These are phyloP conservation scores for Zosterops lateralis DNA, from an alignment of 2,113 vertebrate species.

Conservation along the genomic window DNA sequence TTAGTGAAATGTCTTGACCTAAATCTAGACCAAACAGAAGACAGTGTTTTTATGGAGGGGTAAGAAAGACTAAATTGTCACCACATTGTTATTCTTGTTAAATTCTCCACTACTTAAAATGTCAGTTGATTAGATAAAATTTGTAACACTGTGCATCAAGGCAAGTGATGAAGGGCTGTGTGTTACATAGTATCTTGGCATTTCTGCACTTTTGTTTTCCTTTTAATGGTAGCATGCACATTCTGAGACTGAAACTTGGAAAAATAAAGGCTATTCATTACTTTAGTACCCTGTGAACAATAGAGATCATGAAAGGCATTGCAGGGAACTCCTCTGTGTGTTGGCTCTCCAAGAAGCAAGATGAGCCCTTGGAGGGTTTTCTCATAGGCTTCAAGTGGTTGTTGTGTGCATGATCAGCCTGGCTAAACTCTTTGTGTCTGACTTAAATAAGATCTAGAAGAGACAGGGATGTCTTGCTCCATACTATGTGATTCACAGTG, in stretches of 20 bases:
- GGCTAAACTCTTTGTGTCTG: conserved; percentile 43
- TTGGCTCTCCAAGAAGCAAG: conserved; percentile 40
- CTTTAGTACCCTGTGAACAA: conserved; percentile 32
- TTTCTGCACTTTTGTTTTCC: conserved; percentile 60
- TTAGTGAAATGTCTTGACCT: conserved; percentile 85
- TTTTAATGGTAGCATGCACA: conserved; percentile 44
- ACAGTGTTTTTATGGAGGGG: conserved; percentile 75
- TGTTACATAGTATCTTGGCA: conserved; percentile 44
- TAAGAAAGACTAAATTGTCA: conserved; percentile 72
- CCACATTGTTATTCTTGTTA: conserved; percentile 76
- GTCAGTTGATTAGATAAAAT: conserved; percentile 74
- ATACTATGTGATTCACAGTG: not conserved
- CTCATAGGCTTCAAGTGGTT: conserved; percentile 46
- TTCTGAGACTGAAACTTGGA: conserved; percentile 45
- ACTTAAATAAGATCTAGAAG: not conserved
- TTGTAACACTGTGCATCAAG: conserved; percentile 58
- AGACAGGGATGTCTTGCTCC: not conserved
- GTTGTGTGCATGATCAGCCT: conserved; percentile 54
- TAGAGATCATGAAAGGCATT: conserved; percentile 53
- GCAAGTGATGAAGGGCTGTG: conserved; percentile 52
- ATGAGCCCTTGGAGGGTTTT: conserved; percentile 21
- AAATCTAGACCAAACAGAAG: conserved; percentile 81
- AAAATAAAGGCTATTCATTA: conserved; percentile 64
- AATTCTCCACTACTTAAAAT: conserved; percentile 72
- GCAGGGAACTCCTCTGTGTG: conserved; percentile 39